phyloP scores from a whole-genome alignment of 2,888 invertebrate species.

The Microplitis manilae region DNA sequence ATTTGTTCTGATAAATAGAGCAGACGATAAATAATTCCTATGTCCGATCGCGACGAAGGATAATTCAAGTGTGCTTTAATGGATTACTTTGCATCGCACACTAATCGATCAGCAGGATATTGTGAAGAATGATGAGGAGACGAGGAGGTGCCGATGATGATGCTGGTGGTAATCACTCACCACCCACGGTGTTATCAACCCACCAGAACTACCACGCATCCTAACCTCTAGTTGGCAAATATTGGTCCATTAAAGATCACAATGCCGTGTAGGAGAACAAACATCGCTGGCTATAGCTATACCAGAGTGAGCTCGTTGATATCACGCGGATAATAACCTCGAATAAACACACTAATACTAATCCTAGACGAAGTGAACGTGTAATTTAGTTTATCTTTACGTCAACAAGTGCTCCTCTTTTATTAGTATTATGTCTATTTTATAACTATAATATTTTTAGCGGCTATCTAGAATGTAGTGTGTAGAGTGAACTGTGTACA shows the following conservation, averaged over 20 bases:
- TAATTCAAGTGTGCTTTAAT: conserved; percentile 25
- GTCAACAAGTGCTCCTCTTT: background rate
- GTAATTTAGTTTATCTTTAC: background rate
- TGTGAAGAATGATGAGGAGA: background rate
- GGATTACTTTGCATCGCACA: conserved; percentile 31
- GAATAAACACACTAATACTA: conserved; percentile 6
- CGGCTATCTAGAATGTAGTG: background rate
- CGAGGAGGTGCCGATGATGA: background rate
- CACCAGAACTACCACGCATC: conserved; percentile 26
- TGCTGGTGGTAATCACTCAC: conserved; percentile 25
- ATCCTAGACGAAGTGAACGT: background rate
- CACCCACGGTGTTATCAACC: conserved; percentile 31
- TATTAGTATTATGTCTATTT: background rate
- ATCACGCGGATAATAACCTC: conserved; percentile 28
- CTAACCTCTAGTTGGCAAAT: conserved; percentile 59
- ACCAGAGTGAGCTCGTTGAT: conserved; percentile 27
- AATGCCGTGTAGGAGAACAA: conserved; percentile 53
- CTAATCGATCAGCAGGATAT: conserved; percentile 25
- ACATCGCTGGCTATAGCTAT: background rate
- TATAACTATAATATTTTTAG: background rate
- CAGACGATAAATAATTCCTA: background rate
- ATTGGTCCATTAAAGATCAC: conserved; percentile 67
- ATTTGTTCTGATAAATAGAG: background rate
- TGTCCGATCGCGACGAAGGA: background rate
- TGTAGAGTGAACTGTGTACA: background rate